These are phyloP conservation scores for Rhagologus leucostigma DNA, from an alignment of 2,113 vertebrate species.

Conservation along the genomic window DNA sequence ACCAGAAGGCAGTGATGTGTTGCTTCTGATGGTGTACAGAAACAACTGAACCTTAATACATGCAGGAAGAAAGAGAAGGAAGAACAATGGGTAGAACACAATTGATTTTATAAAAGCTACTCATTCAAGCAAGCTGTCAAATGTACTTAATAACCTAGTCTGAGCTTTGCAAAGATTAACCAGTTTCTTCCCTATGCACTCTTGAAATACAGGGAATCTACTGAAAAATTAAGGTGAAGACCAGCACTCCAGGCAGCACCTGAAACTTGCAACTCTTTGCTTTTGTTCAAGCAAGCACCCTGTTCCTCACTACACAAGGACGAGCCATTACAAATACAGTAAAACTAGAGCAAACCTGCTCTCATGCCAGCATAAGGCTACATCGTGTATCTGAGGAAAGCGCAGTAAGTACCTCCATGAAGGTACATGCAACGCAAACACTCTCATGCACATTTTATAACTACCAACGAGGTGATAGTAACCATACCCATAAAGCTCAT, in stretches of 20 bases:
- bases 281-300: background rate
- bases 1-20: background rate
- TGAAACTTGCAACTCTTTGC: background rate
- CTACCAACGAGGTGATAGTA: background rate
- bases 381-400: background rate
- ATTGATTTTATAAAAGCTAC: background rate
- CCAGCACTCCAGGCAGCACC: background rate
- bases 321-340: too few species aligned
- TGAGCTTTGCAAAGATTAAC: background rate
- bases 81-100: background rate
- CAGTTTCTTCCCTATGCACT: background rate
- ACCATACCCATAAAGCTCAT: background rate
- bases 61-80: background rate
- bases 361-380: background rate
- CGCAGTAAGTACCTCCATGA: background rate
- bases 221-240: background rate
- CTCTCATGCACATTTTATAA: background rate
- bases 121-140: background rate
- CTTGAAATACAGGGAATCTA: background rate
- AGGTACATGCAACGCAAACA: background rate
- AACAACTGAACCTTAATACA: background rate
- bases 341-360: background rate
- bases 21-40: background rate
- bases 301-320: background rate
- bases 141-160: background rate